Evolutionary conservation across 2,797 vertebrate species (phyloP).

Genomic region (Neosilurus mollespiculum): DNA sequence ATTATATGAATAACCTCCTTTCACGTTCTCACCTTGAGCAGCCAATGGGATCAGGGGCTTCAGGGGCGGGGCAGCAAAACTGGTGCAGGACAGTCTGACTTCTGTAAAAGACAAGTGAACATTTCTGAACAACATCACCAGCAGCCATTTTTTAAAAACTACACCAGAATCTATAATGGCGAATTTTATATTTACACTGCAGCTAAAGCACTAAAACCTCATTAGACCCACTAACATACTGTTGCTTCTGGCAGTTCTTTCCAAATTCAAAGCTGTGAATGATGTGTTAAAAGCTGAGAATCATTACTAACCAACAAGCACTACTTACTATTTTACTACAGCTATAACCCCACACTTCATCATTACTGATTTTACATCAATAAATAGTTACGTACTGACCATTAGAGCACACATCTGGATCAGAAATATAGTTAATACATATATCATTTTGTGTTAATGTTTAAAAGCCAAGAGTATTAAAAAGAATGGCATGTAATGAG

Average conservation of each 20-base stretch:
- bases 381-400: background rate
- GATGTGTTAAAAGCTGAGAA: background rate
- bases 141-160: too few relatives aligned
- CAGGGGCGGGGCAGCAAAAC: constrained; percentile 96
- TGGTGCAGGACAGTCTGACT: constrained; percentile 97
- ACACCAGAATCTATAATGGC: background rate
- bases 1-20: constrained; percentile 1
- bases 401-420: background rate
- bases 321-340: background rate
- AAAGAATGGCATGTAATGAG: background rate
- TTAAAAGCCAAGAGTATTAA: background rate
- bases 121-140: constrained; percentile 7
- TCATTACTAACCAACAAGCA: background rate
- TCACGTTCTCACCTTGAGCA: constrained; percentile 68
- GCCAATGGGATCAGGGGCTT: constrained; percentile 82
- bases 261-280: constrained; percentile 3
- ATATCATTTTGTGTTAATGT: too few relatives aligned
- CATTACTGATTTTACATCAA: background rate
- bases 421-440: background rate
- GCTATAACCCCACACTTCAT: background rate
- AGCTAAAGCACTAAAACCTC: background rate
- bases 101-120: constrained; percentile 67
- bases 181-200: background rate
- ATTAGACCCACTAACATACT: background rate
- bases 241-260: background rate